These are phyloP conservation scores for Orientallactaga sibirica DNA, from an alignment of 2,797 vertebrate species.

Conservation along the genomic window DNA sequence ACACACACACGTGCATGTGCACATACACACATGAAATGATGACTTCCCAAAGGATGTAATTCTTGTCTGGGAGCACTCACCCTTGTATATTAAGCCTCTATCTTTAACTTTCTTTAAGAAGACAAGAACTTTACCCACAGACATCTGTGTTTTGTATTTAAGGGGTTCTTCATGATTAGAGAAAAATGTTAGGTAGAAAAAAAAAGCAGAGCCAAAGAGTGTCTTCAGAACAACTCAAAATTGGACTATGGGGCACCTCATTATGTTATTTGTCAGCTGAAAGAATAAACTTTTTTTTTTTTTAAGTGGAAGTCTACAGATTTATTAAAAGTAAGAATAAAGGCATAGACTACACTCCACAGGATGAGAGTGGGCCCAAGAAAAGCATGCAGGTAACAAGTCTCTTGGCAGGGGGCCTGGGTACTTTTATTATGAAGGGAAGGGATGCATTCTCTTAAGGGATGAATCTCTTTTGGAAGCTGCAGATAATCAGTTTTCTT, in stretches of 20 bases:
- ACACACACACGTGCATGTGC: too few relatives aligned
- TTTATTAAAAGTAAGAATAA: too few relatives aligned
- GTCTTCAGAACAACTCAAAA: neutral
- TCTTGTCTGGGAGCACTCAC: neutral
- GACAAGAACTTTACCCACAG: neutral
- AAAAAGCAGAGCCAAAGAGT: neutral
- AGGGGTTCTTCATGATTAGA: neutral
- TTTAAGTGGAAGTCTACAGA: too few relatives aligned
- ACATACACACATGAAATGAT: neutral
- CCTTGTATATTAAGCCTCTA: neutral
- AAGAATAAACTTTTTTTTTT: too few relatives aligned
- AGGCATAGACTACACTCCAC: too few relatives aligned
- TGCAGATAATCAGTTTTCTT: too few relatives aligned
- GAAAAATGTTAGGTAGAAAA: neutral
- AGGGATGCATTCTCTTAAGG: too few relatives aligned
- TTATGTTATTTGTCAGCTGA: neutral
- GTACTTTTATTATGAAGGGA: too few relatives aligned
- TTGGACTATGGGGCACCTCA: neutral
- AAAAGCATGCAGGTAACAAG: too few relatives aligned
- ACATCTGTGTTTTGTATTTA: neutral
- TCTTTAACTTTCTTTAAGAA: neutral
- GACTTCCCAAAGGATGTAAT: neutral
- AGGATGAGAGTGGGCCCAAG: too few relatives aligned
- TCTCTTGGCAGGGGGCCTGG: too few relatives aligned
- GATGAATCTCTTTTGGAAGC: too few relatives aligned